Evolutionary conservation across 2,888 invertebrate species (phyloP).

Genomic region (Morinoia aosen): DNA sequence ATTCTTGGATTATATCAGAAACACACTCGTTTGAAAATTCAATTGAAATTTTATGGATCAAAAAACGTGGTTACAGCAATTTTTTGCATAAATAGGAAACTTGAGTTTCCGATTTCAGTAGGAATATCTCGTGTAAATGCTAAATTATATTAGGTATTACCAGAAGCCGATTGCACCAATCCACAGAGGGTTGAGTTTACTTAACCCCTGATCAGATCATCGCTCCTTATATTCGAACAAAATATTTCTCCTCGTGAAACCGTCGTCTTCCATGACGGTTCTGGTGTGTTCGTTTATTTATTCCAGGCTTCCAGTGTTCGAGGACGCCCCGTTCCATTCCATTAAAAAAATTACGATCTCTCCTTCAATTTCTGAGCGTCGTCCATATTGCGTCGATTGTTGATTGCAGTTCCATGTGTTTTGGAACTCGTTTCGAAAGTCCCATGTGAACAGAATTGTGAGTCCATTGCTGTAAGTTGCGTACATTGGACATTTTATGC

Average conservation of each 20-base stretch:
- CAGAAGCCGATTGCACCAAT: not conserved
- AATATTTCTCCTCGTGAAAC: not conserved
- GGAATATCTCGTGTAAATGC: not conserved
- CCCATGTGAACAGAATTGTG: not conserved
- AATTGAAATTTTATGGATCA: not conserved
- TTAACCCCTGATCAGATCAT: not conserved
- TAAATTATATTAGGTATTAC: not conserved
- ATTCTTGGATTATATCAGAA: not conserved
- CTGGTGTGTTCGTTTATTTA: conserved; percentile 20
- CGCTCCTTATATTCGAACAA: not conserved
- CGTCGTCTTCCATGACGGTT: not conserved
- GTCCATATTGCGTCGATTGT: not conserved
- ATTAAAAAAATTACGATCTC: conserved; percentile 39
- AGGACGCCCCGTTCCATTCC: not conserved
- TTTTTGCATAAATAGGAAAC: not conserved
- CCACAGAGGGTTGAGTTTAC: not conserved
- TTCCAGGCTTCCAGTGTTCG: conserved; percentile 14
- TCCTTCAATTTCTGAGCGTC: not conserved
- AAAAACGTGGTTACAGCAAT: not conserved
- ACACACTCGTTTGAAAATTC: not conserved
- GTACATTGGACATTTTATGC: not conserved
- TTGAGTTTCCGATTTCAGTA: no score
- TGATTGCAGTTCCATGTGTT: not conserved
- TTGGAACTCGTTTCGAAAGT: not conserved
- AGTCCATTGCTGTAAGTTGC: not conserved